Base-by-base conservation (phyloP, 2,113 vertebrate species). In the Aphyosemion australe region DNA sequence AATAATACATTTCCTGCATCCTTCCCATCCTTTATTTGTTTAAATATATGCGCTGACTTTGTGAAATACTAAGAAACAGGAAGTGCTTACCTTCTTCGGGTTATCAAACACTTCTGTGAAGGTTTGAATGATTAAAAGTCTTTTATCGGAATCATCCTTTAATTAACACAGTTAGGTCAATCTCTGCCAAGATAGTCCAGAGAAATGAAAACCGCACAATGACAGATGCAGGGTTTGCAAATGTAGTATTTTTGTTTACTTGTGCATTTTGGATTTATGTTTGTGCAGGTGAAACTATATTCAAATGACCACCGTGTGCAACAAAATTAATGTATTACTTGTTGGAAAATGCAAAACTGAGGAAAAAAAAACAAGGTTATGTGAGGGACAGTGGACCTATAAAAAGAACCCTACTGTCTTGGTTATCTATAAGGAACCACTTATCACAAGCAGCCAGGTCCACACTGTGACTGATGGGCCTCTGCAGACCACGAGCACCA, bases 351-450 rank as follows among this genome's bases (percentile, higher is more conserved):
- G 65, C 20, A 47, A 53, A 43, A 72, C 5, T 4, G 37, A 32
- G 8, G 34, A 16, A 9, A 26, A 26, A 61, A 61, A 50, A 72
- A 46, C 21, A 90, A 90, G 87, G 88, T 90, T 91, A 87, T 52
- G 67, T 85, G 70, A 85, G 86, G 84, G 88, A 88, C 88, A 85
- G 67, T 41, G 58, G 66, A 65, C 74, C 88, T 90, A 89, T 90
- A 88, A 89, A 86, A 86, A 90, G 86, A 82, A 88, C 58, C 78
- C 82, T 52, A 76, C 78, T 77, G 89, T 90, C 86, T 83, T 72
- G 88, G 88, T 92, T 92, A 93, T 91, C 92, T 93, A 86, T 90
- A 89, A 88, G 89, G 86, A 92, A 88, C 79, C 83, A 92, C 90
- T 90, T 91, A 91, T 92, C 92, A 89, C 79, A 64, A 79, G 84